Percentiles rank a stretch among this genome's conserved stretches.
These are phyloP conservation scores for Diploscapter pachys DNA, from an alignment of 1,140 invertebrate genomes.

Conservation along the genomic window DNA sequence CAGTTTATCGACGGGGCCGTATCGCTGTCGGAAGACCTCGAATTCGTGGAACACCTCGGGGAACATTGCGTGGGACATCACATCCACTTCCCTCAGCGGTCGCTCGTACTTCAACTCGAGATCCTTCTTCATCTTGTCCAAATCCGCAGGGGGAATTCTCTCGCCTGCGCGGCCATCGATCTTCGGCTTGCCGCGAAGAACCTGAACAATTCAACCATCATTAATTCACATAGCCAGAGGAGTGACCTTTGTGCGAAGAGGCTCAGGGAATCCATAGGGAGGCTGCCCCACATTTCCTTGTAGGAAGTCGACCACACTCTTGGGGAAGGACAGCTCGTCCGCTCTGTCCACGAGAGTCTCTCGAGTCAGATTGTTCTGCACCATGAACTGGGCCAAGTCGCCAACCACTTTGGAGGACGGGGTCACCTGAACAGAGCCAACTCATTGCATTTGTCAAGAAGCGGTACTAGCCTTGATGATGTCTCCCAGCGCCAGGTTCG, in stretches of 20 bases:
- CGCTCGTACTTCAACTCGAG: conserved; percentile 73
- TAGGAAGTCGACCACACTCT: conserved; percentile 87
- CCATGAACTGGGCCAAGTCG: conserved; percentile 98
- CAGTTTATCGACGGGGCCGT: conserved; percentile 90
- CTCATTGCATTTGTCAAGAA: conserved; percentile 2
- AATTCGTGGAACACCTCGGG: conserved; percentile 90
- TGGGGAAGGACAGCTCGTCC: conserved; percentile 93
- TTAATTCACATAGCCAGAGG: too few relatives aligned
- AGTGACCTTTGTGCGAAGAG: conserved; percentile 70
- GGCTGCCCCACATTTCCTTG: conserved; percentile 76
- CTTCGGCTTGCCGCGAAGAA: conserved; percentile 74
- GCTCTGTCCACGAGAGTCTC: conserved; percentile 69
- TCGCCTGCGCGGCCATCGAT: conserved; percentile 85
- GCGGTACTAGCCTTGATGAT: conserved; percentile 78
- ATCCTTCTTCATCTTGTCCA: conserved; percentile 75
- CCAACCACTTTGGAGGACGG: conserved; percentile 98
- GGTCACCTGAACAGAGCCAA: conserved; percentile 69
- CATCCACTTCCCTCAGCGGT: conserved; percentile 70
- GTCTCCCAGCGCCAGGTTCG: conserved; percentile 89
- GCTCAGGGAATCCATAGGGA: conserved; percentile 92
- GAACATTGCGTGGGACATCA: conserved; percentile 93
- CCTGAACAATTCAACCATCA: conserved; percentile 31
- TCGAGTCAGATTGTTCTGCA: conserved; percentile 90
- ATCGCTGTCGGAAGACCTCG: conserved; percentile 78
- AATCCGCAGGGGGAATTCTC: conserved; percentile 78